Percentiles rank a stretch among this genome's conserved stretches.
Evolutionary conservation across 1,140 invertebrate species (phyloP).

Genomic region (Pseudachorutes palmiensis): DNA sequence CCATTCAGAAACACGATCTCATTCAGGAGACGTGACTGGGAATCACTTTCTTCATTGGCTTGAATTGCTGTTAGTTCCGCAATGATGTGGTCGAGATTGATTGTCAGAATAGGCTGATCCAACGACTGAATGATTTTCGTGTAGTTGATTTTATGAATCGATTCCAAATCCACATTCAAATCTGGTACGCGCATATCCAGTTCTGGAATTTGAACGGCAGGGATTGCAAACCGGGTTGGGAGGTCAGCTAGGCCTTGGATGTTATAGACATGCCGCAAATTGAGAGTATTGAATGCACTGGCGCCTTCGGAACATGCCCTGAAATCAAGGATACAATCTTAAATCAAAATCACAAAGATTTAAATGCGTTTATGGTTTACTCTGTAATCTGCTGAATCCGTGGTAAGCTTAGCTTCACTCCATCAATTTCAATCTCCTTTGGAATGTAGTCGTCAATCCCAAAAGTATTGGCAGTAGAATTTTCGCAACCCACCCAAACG

Average conservation of each 20-base stretch:
- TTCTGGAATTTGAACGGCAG: not conserved
- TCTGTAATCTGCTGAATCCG: not conserved
- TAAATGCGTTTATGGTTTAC: not conserved
- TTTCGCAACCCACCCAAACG: not conserved
- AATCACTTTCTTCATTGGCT: not conserved
- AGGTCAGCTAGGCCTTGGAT: not conserved
- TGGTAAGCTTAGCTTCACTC: not conserved
- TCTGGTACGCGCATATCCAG: not conserved
- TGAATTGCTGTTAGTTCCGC: not conserved
- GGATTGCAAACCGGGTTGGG: not conserved
- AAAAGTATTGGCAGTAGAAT: not conserved
- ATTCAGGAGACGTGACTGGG: conserved; percentile 1
- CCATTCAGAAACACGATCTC: conserved; percentile 3
- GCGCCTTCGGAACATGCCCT: not conserved
- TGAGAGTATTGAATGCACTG: conserved; percentile 4
- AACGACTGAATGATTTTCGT: not conserved
- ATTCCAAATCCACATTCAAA: not conserved
- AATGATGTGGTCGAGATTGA: conserved; percentile 8
- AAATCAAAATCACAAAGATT: too few relatives aligned
- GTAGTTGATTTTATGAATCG: not conserved
- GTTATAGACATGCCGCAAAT: not conserved
- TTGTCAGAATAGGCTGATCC: not conserved
- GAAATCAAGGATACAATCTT: not conserved
- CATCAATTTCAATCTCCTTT: not conserved
- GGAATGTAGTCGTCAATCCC: conserved; percentile 2